phyloP scores from a whole-genome alignment of 2,888 invertebrate genomes.

The Willowsia nigromaculata region DNA sequence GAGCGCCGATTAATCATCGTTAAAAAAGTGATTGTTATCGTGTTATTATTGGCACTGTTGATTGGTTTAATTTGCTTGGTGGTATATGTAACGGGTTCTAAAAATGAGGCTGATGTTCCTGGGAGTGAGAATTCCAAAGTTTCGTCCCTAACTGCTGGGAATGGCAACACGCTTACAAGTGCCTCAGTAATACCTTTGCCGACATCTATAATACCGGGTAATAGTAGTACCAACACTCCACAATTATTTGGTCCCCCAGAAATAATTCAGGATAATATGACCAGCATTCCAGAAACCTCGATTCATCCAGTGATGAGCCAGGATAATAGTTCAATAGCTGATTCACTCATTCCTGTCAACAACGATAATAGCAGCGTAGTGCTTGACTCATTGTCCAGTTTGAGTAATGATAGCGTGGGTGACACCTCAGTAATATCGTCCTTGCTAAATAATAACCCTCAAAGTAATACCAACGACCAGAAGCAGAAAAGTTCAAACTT shows the following conservation, averaged over 20 bases:
- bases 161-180: background rate
- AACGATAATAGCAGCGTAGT: background rate
- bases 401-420: too few species aligned
- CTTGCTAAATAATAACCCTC: background rate
- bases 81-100: background rate
- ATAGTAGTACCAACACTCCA: too few species aligned
- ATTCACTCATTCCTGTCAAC: background rate
- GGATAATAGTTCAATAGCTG: background rate
- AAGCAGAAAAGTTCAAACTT: background rate
- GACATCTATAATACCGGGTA: background rate
- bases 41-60: background rate
- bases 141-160: background rate
- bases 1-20: conserved; percentile 23
- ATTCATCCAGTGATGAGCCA: too few species aligned
- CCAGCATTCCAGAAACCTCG: too few species aligned
- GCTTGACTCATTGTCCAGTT: too few species aligned
- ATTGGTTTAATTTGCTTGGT: background rate
- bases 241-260: too few species aligned
- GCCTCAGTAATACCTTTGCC: background rate
- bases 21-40: background rate
- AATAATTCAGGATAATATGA: too few species aligned
- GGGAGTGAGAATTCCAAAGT: background rate
- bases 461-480: background rate
- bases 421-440: background rate
- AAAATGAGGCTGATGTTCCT: background rate